phyloP scores from a whole-genome alignment of 1,140 invertebrate species.

The Orchestia grillus region DNA sequence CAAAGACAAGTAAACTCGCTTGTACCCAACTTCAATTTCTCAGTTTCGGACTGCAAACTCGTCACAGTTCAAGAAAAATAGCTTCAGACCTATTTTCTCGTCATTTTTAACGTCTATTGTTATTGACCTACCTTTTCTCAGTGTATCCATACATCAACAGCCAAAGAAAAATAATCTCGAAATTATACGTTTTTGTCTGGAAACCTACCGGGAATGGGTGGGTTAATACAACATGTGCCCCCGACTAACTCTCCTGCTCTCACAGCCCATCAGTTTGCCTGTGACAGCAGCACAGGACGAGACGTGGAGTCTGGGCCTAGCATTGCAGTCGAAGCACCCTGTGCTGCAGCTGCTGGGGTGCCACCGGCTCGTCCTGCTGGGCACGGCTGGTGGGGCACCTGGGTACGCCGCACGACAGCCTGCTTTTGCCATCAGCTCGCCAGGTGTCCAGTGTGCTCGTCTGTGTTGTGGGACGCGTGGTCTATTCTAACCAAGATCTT shows the following conservation, averaged over 20 bases:
- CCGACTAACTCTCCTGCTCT: no score
- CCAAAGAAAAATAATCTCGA: background rate
- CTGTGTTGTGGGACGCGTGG: no score
- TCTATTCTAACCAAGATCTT: no score
- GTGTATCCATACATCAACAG: background rate
- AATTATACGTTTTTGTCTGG: no score
- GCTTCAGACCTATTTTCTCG: no score
- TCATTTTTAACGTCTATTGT: no score
- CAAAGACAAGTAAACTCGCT: no score
- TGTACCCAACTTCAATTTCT: no score
- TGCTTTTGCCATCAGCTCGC: conserved; percentile 16
- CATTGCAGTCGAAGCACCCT: background rate
- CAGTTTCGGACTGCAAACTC: no score
- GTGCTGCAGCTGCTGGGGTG: conserved; percentile 29
- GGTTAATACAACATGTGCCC: background rate
- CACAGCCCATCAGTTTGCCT: background rate
- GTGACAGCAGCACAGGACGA: background rate
- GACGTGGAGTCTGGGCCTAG: background rate
- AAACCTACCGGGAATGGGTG: background rate
- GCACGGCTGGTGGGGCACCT: background rate
- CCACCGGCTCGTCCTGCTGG: background rate
- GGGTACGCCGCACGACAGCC: background rate
- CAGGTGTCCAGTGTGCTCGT: background rate
- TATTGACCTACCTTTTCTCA: no score
- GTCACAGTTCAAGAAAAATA: no score